These are phyloP conservation scores for Crocuta crocuta DNA, from an alignment of 2,113 vertebrate genomes.

Conservation along the genomic window DNA sequence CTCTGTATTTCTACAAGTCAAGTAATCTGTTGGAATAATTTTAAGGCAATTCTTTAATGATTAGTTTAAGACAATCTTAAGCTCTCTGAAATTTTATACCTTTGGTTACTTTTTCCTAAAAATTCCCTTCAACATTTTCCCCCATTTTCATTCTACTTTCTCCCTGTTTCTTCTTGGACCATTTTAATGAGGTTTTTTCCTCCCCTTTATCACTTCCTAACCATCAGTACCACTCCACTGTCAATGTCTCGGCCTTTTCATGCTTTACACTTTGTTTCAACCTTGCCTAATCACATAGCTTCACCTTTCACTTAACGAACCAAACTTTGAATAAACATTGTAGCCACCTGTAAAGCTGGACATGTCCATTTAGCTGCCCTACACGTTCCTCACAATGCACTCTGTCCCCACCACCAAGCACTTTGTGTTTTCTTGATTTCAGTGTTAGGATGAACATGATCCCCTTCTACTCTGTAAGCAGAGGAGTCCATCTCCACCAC, in stretches of 20 bases:
- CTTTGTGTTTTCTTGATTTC: neutral
- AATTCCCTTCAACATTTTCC: neutral
- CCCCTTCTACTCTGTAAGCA: rapidly evolving
- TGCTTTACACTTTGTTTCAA: neutral
- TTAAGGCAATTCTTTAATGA: neutral
- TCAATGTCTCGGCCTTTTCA: neutral
- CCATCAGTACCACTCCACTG: neutral
- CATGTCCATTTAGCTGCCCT: neutral
- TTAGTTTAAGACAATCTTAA: neutral
- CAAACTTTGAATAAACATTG: neutral
- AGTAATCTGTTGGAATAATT: neutral
- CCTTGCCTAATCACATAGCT: neutral
- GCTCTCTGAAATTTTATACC: neutral
- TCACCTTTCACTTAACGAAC: neutral
- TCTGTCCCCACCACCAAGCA: too few species aligned
- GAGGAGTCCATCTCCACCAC: rapidly evolving
- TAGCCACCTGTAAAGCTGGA: neutral
- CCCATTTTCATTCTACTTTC: neutral
- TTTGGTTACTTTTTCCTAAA: neutral
- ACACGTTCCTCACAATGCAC: rapidly evolving
- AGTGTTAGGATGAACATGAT: rapidly evolving
- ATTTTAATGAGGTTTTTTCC: neutral
- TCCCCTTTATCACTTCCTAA: neutral
- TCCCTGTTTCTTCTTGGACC: neutral
- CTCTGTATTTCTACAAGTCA: neutral